Percentiles rank a stretch among this genome's conserved stretches.
Evolutionary conservation across 2,113 vertebrate genomes (phyloP).

Genomic region (Sapayoa aenigma): DNA sequence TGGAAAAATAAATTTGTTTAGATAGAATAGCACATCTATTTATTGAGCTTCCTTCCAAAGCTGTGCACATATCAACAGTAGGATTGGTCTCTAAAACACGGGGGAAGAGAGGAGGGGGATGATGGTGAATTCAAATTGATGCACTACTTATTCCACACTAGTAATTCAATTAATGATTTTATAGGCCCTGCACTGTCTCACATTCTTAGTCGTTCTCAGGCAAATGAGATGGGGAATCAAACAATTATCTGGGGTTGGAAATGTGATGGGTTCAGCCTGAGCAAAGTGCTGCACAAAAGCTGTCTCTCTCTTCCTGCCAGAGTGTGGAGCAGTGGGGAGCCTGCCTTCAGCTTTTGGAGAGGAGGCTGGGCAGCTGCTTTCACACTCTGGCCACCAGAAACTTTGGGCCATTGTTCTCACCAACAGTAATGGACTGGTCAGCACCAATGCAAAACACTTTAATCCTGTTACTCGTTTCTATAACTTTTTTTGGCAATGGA

Average conservation of each 20-base stretch:
- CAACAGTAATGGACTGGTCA: neutral
- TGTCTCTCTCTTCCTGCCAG: neutral
- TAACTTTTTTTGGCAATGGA: neutral
- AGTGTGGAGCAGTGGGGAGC: neutral
- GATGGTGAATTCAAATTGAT: constrained; percentile 70
- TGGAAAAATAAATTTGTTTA: constrained; percentile 74
- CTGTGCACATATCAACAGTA: constrained; percentile 62
- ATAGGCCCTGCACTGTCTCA: constrained; percentile 50
- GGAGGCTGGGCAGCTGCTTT: neutral
- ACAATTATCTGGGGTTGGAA: constrained; percentile 61
- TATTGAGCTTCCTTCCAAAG: constrained; percentile 64
- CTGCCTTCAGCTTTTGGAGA: neutral
- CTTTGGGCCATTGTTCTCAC: neutral
- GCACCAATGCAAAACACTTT: neutral
- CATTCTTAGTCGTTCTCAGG: constrained; percentile 47
- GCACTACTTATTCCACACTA: constrained; percentile 68
- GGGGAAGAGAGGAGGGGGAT: constrained; percentile 26
- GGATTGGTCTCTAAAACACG: constrained; percentile 63
- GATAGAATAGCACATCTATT: constrained; percentile 70
- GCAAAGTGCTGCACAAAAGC: neutral
- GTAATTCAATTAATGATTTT: constrained; percentile 77
- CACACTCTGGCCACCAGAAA: neutral
- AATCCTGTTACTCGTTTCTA: neutral
- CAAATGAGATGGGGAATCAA: constrained; percentile 69
- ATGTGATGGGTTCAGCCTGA: neutral